Evolutionary conservation across 1,140 invertebrate genomes (phyloP).

Genomic region (Aphelenchoides fujianensis): DNA sequence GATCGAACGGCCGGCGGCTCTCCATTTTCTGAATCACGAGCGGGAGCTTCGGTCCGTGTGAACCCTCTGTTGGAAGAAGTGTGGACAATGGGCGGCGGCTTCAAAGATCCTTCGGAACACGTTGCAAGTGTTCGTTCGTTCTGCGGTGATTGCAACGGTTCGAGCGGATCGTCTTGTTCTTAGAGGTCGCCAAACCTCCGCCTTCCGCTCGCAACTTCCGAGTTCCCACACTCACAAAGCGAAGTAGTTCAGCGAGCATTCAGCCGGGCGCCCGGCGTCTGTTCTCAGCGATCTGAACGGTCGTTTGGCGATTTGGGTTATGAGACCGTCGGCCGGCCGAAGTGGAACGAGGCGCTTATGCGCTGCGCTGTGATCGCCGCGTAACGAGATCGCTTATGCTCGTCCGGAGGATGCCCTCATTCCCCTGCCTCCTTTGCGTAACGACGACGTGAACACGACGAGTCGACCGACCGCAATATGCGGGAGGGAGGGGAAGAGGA

Average conservation of each 20-base stretch:
- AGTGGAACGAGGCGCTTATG: background rate
- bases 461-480: background rate
- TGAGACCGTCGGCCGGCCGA: background rate
- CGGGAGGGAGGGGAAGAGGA: no score
- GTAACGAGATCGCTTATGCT: background rate
- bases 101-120: no score
- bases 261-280: background rate
- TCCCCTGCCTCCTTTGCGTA: background rate
- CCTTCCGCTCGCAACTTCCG: background rate
- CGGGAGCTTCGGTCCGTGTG: no score
- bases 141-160: background rate
- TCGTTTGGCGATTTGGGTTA: constrained; percentile 5
- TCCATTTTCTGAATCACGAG: no score
- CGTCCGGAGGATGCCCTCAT: background rate
- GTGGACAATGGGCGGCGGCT: no score
- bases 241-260: background rate
- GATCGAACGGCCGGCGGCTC: no score
- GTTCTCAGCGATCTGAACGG: background rate
- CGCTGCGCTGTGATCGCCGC: background rate
- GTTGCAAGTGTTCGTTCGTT: background rate
- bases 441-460: no score
- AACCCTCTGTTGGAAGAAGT: no score
- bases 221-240: no score
- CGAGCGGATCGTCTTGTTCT: background rate
- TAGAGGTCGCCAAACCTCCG: background rate